Percentiles rank a stretch among this genome's conserved stretches.
phyloP scores from a whole-genome alignment of 2,113 vertebrate species.

The Asarcornis scutulata region DNA sequence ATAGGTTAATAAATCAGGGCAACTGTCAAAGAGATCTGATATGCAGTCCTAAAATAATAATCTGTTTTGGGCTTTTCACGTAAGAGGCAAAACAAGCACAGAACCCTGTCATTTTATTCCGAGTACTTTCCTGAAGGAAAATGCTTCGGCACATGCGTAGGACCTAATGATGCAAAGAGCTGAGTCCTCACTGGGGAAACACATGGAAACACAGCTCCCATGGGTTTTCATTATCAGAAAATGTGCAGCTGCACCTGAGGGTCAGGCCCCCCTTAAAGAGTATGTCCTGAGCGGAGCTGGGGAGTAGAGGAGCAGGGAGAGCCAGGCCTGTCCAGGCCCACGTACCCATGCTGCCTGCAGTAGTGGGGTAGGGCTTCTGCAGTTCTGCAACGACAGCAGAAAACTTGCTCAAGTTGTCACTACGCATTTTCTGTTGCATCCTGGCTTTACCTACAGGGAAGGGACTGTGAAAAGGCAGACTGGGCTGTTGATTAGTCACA shows the following conservation, averaged over 20 bases:
- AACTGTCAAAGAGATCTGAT: neutral
- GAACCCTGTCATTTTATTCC: neutral
- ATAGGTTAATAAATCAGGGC: neutral
- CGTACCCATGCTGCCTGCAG: neutral
- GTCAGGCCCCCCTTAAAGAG: neutral
- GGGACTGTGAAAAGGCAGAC: neutral
- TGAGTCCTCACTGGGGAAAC: neutral
- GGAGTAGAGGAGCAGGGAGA: fast-evolving
- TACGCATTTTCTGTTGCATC: fast-evolving
- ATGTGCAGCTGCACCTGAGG: neutral
- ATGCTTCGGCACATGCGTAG: neutral
- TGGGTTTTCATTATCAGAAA: neutral
- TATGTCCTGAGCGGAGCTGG: neutral
- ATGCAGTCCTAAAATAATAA: neutral
- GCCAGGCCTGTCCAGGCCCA: neutral
- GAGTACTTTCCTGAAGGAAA: neutral
- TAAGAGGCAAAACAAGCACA: neutral
- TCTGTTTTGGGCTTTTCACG: neutral
- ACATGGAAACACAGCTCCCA: neutral
- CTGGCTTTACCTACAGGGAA: neutral
- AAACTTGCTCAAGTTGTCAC: neutral
- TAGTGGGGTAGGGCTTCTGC: neutral
- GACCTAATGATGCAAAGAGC: neutral
- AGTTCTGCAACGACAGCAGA: neutral
- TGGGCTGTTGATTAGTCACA: neutral